Percentiles rank a stretch among this genome's conserved stretches.
phyloP scores from a whole-genome alignment of 1,140 invertebrate genomes.

The Leptoteleia sp. region DNA sequence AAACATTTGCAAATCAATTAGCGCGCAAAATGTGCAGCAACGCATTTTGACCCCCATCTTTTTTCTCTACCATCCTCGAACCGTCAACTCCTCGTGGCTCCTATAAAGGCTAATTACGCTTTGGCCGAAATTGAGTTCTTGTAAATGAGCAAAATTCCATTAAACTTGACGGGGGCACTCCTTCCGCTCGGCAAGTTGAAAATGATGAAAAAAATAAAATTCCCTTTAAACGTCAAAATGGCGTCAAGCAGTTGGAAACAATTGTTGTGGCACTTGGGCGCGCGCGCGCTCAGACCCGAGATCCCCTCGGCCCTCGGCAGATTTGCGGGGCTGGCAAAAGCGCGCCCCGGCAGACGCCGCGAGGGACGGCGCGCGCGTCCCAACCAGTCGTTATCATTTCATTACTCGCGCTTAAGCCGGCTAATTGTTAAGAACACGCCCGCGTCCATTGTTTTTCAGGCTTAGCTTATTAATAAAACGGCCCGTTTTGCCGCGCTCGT shows the following conservation, averaged over 20 bases:
- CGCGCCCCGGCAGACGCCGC: conserved; percentile 25
- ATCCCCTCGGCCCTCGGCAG: conserved; percentile 46
- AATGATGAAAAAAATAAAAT: conserved; percentile 40
- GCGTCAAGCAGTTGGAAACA: conserved; percentile 56
- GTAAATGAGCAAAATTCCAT: conserved; percentile 30
- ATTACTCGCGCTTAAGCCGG: conserved; percentile 71
- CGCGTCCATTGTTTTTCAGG: conserved; percentile 71
- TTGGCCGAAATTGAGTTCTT: conserved; percentile 25
- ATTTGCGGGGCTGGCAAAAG: conserved; percentile 45
- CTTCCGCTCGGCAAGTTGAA: conserved; percentile 4
- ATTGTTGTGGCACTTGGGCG: conserved; percentile 38
- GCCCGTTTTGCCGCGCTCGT: conserved; percentile 44
- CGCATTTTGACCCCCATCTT: too few species aligned
- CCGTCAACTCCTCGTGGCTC: too few species aligned
- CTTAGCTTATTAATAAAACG: conserved; percentile 78
- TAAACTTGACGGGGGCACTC: conserved; percentile 11
- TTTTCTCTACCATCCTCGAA: too few species aligned
- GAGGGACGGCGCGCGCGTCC: conserved; percentile 55
- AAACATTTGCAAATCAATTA: too few species aligned
- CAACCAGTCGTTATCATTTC: conserved; percentile 74
- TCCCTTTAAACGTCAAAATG: conserved; percentile 51
- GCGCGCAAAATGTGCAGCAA: too few species aligned
- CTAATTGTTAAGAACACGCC: conserved; percentile 77
- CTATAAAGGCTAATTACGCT: too few species aligned
- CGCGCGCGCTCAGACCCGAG: conserved; percentile 10